These are phyloP conservation scores for Panopea generosa DNA, from an alignment of 2,888 invertebrate species.

Conservation along the genomic window DNA sequence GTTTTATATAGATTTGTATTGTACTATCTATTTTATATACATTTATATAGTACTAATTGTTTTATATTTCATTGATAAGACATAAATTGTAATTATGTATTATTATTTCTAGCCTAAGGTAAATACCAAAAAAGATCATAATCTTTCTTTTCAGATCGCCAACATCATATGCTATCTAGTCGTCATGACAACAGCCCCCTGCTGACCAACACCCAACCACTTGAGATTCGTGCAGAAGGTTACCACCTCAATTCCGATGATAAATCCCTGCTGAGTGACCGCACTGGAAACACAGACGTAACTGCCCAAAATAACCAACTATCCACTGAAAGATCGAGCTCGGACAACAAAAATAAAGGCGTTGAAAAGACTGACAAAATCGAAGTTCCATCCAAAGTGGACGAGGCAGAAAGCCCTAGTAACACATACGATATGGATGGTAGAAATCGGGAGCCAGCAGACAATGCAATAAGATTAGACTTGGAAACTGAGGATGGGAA, in stretches of 20 bases:
- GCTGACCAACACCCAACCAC: slow-evolving; percentile 27
- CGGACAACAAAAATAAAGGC: slow-evolving; percentile 1
- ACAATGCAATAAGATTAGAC: slow-evolving; percentile 51
- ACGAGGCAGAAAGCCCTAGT: background rate
- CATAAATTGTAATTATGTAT: no score
- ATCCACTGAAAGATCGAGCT: slow-evolving; percentile 11
- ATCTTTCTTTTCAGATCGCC: slow-evolving; percentile 43
- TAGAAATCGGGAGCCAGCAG: slow-evolving; percentile 6
- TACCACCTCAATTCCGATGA: slow-evolving; percentile 43
- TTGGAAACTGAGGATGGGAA: slow-evolving; percentile 60
- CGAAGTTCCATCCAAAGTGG: background rate
- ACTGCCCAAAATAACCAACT: slow-evolving; percentile 12
- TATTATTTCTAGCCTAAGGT: no score
- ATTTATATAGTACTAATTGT: no score
- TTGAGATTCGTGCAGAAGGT: slow-evolving; percentile 61
- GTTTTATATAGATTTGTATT: no score
- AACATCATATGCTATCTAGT: slow-evolving; percentile 8
- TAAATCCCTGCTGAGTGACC: slow-evolving; percentile 32
- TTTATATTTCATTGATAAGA: no score
- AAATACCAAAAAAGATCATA: no score
- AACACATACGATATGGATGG: slow-evolving; percentile 24
- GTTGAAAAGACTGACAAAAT: background rate
- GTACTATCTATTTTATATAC: no score
- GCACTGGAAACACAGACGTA: slow-evolving; percentile 25
- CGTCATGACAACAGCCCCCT: slow-evolving; percentile 36